phyloP scores from a whole-genome alignment of 2,888 invertebrate species.

The Allacma fusca region DNA sequence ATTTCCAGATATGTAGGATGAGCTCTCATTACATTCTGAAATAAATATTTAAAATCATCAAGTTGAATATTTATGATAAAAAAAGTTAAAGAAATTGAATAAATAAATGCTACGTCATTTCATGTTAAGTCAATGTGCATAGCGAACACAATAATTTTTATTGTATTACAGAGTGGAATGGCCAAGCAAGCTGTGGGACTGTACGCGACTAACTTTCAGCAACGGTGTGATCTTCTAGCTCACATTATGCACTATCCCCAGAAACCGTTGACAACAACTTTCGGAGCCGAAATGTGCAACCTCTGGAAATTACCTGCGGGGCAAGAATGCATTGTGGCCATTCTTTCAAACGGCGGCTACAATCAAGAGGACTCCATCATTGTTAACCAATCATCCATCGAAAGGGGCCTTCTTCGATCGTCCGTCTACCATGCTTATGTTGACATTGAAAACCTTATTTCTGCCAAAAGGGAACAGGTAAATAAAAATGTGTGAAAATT shows the following conservation, averaged over 20 bases:
- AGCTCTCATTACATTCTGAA: no score
- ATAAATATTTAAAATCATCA: no score
- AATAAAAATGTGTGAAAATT: neutral
- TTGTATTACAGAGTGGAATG: constrained; percentile 67
- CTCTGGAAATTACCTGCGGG: constrained; percentile 63
- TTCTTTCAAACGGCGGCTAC: constrained; percentile 71
- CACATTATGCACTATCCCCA: constrained; percentile 72
- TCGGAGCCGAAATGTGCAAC: constrained; percentile 71
- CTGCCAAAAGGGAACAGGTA: constrained; percentile 6
- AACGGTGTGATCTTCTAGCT: constrained; percentile 71
- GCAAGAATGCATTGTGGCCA: constrained; percentile 71
- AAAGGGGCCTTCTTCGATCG: constrained; percentile 69
- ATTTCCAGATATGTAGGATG: no score
- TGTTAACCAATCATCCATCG: constrained; percentile 69
- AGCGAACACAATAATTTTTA: no score
- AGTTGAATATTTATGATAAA: no score
- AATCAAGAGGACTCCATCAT: constrained; percentile 73
- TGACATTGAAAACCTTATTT: constrained; percentile 28
- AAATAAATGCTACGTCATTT: no score
- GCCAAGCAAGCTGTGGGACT: constrained; percentile 72
- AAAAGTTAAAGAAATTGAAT: no score
- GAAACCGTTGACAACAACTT: constrained; percentile 70
- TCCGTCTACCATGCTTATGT: constrained; percentile 41
- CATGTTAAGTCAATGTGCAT: neutral
- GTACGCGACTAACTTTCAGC: constrained; percentile 71